Evolutionary conservation across 1,140 invertebrate species (phyloP).

Genomic region (Drosophila pandora): DNA sequence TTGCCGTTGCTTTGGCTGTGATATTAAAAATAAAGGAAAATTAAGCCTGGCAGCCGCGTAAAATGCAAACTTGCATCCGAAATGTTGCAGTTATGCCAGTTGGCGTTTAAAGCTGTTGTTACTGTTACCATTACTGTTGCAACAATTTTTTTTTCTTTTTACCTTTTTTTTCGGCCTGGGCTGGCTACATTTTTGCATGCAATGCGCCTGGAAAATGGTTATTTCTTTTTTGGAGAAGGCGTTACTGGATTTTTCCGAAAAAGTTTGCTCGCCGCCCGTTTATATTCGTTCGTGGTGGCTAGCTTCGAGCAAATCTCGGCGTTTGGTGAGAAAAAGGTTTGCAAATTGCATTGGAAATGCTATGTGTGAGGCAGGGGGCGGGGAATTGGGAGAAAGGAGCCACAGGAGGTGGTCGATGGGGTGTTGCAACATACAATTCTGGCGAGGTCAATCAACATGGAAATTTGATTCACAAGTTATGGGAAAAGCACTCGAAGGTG

Average conservation of each 20-base stretch:
- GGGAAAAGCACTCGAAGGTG: conserved; percentile 27
- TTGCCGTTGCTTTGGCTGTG: conserved; percentile 55
- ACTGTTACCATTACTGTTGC: conserved; percentile 27
- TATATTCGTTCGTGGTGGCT: conserved; percentile 46
- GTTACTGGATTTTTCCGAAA: conserved; percentile 64
- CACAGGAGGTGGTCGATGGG: conserved; percentile 18
- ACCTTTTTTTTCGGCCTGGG: conserved; percentile 29
- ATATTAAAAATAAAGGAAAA: conserved; percentile 78
- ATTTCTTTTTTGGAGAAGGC: conserved; percentile 68
- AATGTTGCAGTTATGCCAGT: conserved; percentile 75
- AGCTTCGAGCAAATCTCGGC: conserved; percentile 56
- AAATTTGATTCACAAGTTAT: conserved; percentile 55
- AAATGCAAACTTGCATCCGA: conserved; percentile 78
- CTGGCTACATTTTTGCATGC: conserved; percentile 76
- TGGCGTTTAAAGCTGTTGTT: conserved; percentile 56
- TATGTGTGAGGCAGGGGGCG: conserved; percentile 21
- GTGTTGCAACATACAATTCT: conserved; percentile 33
- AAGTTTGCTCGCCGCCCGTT: conserved; percentile 29
- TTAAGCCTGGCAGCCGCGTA: conserved; percentile 81
- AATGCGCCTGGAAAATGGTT: conserved; percentile 64
- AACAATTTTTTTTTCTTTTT: background rate
- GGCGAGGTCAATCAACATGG: conserved; percentile 49
- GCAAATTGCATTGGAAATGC: conserved; percentile 62
- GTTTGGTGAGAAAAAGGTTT: conserved; percentile 60
- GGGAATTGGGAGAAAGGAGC: conserved; percentile 25